Percentiles rank a stretch among this genome's conserved stretches.
Evolutionary conservation across 2,797 vertebrate genomes (phyloP).

Genomic region (Arctocebus calabarensis): DNA sequence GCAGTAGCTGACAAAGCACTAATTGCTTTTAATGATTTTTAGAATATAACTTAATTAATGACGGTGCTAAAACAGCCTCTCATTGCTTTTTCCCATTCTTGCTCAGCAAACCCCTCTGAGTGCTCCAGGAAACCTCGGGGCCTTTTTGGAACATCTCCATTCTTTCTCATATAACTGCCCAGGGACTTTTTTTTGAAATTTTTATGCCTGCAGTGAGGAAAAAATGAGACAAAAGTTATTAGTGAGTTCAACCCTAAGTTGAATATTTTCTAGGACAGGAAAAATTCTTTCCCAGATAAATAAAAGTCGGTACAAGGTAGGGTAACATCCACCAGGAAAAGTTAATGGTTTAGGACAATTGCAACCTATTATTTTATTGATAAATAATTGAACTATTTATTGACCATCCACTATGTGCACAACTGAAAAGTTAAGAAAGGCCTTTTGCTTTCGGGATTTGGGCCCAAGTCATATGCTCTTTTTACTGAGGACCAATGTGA

Average conservation of each 20-base stretch:
- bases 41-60: slow-evolving; percentile 66
- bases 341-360: neutral
- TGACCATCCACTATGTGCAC: neutral
- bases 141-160: neutral
- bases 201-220: neutral
- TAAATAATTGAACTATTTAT: slow-evolving; percentile 42
- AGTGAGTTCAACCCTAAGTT: neutral
- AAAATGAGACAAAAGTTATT: neutral
- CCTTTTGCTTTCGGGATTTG: neutral
- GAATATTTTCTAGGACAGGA: neutral
- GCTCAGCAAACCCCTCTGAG: neutral
- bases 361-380: neutral
- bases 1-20: slow-evolving; percentile 56
- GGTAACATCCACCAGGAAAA: neutral
- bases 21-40: slow-evolving; percentile 64
- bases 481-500: neutral
- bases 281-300: neutral
- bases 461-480: neutral
- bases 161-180: neutral
- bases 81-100: neutral
- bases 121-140: neutral
- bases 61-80: neutral
- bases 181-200: slow-evolving; percentile 25
- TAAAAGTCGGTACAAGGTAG: neutral
- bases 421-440: neutral